Percentiles rank a stretch among this genome's conserved stretches.
phyloP scores from a whole-genome alignment of 2,888 invertebrate genomes.

The Sminthurides aquaticus region DNA sequence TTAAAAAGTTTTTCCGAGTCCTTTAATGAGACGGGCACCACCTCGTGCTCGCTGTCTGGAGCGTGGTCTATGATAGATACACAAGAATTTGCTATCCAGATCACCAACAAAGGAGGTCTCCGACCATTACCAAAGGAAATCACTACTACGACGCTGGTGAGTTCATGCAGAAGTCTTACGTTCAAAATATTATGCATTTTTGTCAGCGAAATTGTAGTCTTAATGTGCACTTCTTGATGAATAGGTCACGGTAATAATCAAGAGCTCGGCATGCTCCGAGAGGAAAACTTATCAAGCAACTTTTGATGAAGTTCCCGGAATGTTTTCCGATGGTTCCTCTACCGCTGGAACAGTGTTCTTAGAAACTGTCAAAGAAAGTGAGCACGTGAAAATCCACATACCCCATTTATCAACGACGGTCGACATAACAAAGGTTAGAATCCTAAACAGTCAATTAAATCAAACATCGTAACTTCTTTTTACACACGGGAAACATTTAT shows the following conservation, averaged over 20 bases:
- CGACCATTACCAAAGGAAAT: conserved; percentile 42
- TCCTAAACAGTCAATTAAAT: neutral
- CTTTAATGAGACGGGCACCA: conserved; percentile 35
- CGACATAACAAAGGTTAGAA: conserved; percentile 40
- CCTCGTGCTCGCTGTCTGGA: conserved; percentile 40
- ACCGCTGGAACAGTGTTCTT: conserved; percentile 42
- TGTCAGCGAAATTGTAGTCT: neutral
- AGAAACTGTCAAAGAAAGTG: conserved; percentile 40
- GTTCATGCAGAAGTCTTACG: conserved; percentile 4
- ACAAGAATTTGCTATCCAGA: conserved; percentile 42
- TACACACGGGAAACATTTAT: neutral
- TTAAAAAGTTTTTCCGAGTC: conserved; percentile 42
- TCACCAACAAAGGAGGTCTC: conserved; percentile 42
- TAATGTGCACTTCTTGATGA: neutral
- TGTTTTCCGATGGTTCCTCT: conserved; percentile 41
- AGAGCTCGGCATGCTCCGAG: conserved; percentile 41
- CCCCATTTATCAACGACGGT: conserved; percentile 36
- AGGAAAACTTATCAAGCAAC: conserved; percentile 42
- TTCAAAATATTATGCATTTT: no score
- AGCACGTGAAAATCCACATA: conserved; percentile 42
- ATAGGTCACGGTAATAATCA: conserved; percentile 43
- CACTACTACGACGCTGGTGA: conserved; percentile 42
- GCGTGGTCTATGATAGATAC: conserved; percentile 43
- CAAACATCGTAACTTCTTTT: neutral
- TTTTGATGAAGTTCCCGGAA: conserved; percentile 41